Percentiles rank a stretch among this genome's conserved stretches.
These are phyloP conservation scores for Eonycteris spelaea DNA, from an alignment of 2,113 vertebrate species.

Conservation along the genomic window DNA sequence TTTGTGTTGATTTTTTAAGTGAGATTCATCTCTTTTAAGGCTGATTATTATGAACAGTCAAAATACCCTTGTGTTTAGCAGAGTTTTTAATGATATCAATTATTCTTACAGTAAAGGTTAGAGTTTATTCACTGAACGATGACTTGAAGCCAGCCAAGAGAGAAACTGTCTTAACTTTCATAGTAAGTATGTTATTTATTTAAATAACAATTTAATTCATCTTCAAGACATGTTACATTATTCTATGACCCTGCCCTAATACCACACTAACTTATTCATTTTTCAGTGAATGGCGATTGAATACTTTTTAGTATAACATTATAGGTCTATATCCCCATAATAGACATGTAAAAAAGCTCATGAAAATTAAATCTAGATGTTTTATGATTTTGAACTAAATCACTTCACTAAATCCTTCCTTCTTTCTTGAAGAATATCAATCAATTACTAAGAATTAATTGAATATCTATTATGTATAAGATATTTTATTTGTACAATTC, in stretches of 20 bases:
- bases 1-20: background rate
- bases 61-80: background rate
- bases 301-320: background rate
- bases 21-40: background rate
- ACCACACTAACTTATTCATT: background rate
- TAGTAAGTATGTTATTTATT: constrained; percentile 81
- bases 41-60: background rate
- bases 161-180: constrained; percentile 88
- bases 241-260: background rate
- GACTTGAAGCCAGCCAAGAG: constrained; percentile 89
- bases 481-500: constrained; percentile 5
- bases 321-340: background rate
- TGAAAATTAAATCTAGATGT: background rate
- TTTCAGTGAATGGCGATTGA: background rate
- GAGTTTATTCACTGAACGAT: constrained; percentile 92
- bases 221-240: background rate
- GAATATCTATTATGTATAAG: background rate
- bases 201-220: background rate
- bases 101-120: constrained; percentile 85
- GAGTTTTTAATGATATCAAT: constrained; percentile 28
- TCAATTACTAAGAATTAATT: background rate
- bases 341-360: background rate
- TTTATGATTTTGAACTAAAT: background rate
- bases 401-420: background rate
- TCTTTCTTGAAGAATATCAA: background rate